phyloP scores from a whole-genome alignment of 2,797 vertebrate species.

The Caiman crocodilus region DNA sequence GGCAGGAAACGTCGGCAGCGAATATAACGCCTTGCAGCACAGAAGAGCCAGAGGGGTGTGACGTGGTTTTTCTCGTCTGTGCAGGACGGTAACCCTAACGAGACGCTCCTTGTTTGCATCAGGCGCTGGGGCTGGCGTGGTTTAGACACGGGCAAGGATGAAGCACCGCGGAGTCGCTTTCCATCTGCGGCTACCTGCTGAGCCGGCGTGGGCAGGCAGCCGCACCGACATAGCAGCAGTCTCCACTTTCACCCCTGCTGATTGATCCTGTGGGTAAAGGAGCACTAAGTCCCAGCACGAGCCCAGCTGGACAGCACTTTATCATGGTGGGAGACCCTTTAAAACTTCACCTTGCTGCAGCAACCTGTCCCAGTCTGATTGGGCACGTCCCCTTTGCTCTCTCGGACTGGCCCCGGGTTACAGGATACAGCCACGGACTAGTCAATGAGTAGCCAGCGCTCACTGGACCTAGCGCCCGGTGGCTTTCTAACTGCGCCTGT shows the following conservation, averaged over 20 bases:
- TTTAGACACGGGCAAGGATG: not conserved
- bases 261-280: not conserved
- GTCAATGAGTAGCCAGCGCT: not conserved
- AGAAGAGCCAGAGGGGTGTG: conserved; percentile 46
- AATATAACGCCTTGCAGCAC: not conserved
- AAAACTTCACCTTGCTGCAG: not conserved
- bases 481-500: not conserved
- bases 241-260: not conserved
- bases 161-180: not conserved
- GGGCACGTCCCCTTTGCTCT: too few species aligned
- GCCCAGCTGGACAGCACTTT: not conserved
- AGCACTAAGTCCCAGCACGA: not conserved
- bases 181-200: not conserved
- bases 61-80: conserved; percentile 37
- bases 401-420: not conserved
- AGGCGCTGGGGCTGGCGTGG: not conserved
- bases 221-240: accelerated
- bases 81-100: not conserved
- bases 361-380: too few species aligned
- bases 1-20: conserved; percentile 6
- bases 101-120: not conserved
- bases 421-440: not conserved
- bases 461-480: not conserved
- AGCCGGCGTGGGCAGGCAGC: not conserved
- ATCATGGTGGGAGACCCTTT: not conserved